Base-by-base conservation (phyloP, 2,113 vertebrate genomes). In the Brachypteracias leptosomus region DNA sequence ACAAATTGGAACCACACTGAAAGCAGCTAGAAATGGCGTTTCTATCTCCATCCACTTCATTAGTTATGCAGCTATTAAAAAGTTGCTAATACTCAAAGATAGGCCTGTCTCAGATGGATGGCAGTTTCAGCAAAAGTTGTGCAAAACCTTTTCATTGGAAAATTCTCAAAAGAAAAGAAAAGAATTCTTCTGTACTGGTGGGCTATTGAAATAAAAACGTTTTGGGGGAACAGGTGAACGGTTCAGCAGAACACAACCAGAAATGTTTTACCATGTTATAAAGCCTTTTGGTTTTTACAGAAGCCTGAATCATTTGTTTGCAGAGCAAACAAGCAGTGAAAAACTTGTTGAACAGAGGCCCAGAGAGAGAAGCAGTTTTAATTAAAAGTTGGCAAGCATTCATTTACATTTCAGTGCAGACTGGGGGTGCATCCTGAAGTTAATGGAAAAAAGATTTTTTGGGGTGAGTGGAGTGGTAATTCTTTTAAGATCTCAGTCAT, bases 111-210 rank as follows among this genome's bases (percentile, higher is more conserved):
- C 35, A 78, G 28, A 36, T 35, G 14, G 13, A 21, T 3, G 42
- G 44, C 36, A 47, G 17, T 29, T 66, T 28, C 65, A 63, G 6
- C 38, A 52, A 46, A 78, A 36, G 25, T 52, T 72, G 51, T n/a
- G 29, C 16, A 42, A 36, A 90, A 47, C 11, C 5, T 6, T 18
- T 58, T 16, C 4, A 17, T 26, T 26, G 82, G 38, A 78, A 74
- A 63, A 78, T 42, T 36, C 15, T 81, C 31, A 7, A 40, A 71
- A 6, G 7, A 13, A 8, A 71, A 9, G 58, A 63, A 68, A 47
- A 28, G 3, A 26, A 18, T 3, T 61, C 5, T 67, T 17, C 18
- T 81, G 7, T 36, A 31, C 63, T 46, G 26, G 33, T 0, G 0
- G 25, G 33, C 33, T 11, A 38, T 21, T 35, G 42, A 86, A 72